Percentiles rank a stretch among this genome's conserved stretches.
These are phyloP conservation scores for Marmota monax DNA, from an alignment of 2,113 vertebrate genomes.

Conservation along the genomic window DNA sequence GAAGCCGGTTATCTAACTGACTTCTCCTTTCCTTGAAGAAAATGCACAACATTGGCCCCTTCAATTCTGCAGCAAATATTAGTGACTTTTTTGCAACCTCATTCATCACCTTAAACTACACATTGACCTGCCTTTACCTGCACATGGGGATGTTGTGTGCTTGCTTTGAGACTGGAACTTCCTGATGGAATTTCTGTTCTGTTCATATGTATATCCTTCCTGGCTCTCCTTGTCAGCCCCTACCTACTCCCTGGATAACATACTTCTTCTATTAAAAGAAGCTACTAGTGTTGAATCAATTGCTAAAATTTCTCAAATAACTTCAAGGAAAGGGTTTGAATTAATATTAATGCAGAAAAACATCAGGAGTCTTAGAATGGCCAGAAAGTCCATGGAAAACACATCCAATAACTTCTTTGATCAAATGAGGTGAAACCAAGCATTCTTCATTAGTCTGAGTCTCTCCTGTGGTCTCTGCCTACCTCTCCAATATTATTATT, in stretches of 20 bases:
- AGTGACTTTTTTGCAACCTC: rapidly evolving
- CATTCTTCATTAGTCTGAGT: background rate
- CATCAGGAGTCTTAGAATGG: background rate
- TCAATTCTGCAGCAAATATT: background rate
- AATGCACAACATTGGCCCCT: background rate
- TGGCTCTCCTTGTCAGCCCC: background rate
- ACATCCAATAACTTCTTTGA: background rate
- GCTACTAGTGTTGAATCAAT: background rate
- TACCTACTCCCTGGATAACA: background rate
- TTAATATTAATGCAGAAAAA: background rate
- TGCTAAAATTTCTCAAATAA: background rate
- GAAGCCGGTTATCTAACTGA: background rate
- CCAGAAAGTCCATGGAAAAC: background rate
- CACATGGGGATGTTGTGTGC: background rate
- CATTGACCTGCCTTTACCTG: background rate
- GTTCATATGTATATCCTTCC: background rate
- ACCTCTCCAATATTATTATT: background rate
- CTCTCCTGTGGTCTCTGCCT: background rate
- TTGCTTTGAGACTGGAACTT: background rate
- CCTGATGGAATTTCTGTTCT: background rate
- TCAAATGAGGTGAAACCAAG: background rate
- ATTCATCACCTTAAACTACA: background rate
- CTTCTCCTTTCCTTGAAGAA: background rate
- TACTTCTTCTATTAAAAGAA: background rate
- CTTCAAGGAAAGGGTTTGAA: background rate